Evolutionary conservation across 2,797 vertebrate genomes (phyloP), one percentile per base, ranked within the genome.

Genomic region (Helarctos malayanus): DNA sequence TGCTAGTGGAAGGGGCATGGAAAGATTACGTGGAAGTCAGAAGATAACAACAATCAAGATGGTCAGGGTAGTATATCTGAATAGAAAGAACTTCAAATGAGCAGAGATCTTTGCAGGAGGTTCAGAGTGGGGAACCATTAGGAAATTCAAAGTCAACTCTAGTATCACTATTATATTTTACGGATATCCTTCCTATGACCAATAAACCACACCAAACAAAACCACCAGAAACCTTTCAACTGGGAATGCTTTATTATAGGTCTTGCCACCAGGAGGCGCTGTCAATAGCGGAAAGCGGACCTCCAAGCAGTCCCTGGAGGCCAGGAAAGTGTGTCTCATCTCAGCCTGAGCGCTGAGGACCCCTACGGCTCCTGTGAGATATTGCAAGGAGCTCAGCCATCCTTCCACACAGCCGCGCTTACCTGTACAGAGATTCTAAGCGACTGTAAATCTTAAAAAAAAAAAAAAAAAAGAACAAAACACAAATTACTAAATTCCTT

Each of bases 331-430:
- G 25, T 69, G 78, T 85, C 57, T 94, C 73, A 69, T 85, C 57
- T 94, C 73, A 69, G 54, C 21, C 73, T 95, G 75, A 96, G 54
- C 76, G 68, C 87, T 81, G 83, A 97, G 94, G 98, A 94, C 91
- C 86, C 59, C 94, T 95, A 96, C 45, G 75, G 86, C 16, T 96
- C 82, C 59, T 91, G 12, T 71, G 47, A 76, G 59, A 59, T 68
- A 95, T 83, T 93, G 59, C 94, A 95, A 86, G 32, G 52, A 89
- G 11, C 13, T 96, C 47, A 47, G 52, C 63, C 38, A 41, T 49
- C 25, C 45, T 59, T 14, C 0, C 10, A 13, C 15, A 91, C 4
- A 75, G 16, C 13, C 14, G 25, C 54, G 23, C 23, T 80, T 10
- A 76, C 19, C 57, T 49, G 25, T 3, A 92, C 3, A 47, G 41